A percentile compares a stretch with the other conserved stretches of the same genome.
Evolutionary conservation across 1,140 invertebrate species (phyloP).

Genomic region (Muscidifurax raptorellus): DNA sequence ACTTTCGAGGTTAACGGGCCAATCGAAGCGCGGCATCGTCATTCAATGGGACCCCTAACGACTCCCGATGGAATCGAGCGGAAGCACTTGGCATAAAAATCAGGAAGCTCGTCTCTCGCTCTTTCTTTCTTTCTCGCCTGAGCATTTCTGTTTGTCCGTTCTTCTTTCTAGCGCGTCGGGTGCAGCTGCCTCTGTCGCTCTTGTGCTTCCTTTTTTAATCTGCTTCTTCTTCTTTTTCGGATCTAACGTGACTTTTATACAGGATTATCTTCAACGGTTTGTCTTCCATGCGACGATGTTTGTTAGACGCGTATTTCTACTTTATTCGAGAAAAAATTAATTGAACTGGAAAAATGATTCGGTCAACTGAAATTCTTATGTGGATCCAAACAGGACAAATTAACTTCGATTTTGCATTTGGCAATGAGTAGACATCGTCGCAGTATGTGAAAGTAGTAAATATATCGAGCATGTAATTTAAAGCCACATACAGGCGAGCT

Average conservation of each 20-base stretch:
- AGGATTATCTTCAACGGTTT: background rate
- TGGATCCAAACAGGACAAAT: too few species aligned
- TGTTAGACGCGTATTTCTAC: background rate
- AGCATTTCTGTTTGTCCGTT: background rate
- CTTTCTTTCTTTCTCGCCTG: background rate
- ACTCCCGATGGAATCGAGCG: slow-evolving; percentile 16
- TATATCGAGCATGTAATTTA: too few species aligned
- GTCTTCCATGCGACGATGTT: background rate
- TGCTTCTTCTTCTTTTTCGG: background rate
- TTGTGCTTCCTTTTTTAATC: background rate
- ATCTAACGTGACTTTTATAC: background rate
- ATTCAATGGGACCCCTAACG: slow-evolving; percentile 29
- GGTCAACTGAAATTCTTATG: too few species aligned
- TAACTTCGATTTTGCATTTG: too few species aligned
- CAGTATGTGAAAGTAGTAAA: too few species aligned
- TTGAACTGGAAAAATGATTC: background rate
- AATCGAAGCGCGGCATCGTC: slow-evolving; percentile 9
- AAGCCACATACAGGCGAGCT: background rate
- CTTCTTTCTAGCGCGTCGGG: background rate
- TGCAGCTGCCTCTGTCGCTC: background rate
- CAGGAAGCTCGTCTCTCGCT: background rate
- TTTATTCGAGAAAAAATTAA: background rate
- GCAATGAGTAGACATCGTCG: too few species aligned
- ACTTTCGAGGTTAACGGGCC: slow-evolving; percentile 29
- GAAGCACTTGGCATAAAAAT: slow-evolving; percentile 36